phyloP scores from a whole-genome alignment of 2,888 invertebrate species.

The Cerastis rubricosa region DNA sequence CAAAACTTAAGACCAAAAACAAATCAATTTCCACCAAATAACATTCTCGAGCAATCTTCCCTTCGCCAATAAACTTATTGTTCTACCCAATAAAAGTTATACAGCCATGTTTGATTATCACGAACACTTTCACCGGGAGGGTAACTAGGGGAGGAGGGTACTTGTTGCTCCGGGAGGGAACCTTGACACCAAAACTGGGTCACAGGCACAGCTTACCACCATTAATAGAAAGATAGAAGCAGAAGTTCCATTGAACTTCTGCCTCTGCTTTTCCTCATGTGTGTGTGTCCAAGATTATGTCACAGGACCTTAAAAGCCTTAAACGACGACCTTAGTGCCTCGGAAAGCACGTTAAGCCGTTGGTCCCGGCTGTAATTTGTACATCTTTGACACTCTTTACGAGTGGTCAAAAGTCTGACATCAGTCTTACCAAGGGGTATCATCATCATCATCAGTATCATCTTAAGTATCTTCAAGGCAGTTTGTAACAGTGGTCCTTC shows the following conservation, averaged over 20 bases:
- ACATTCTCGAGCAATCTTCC: constrained; percentile 4
- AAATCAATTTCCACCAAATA: constrained; percentile 5
- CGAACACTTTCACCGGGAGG: constrained; percentile 38
- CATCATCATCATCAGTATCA: no score
- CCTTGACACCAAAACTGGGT: constrained; percentile 65
- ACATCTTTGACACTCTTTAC: no score
- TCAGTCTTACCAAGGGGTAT: no score
- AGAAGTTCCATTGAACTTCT: constrained; percentile 30
- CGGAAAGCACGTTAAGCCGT: no score
- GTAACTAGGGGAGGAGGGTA: constrained; percentile 32
- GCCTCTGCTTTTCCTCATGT: no score
- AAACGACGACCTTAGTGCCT: no score
- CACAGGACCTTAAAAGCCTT: no score
- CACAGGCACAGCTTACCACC: constrained; percentile 35
- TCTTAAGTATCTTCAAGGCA: background rate
- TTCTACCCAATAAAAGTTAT: constrained; percentile 45
- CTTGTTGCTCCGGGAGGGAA: constrained; percentile 62
- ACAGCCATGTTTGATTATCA: constrained; percentile 43
- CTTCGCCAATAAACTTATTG: constrained; percentile 20
- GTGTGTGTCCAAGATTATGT: no score
- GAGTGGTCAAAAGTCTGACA: no score
- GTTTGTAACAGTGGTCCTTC: constrained; percentile 25
- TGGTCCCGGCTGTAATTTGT: no score
- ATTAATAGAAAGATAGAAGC: constrained; percentile 1
- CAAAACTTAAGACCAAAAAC: background rate